Percentiles rank a stretch among this genome's conserved stretches.
These are phyloP conservation scores for Hartigia nigra DNA, from an alignment of 2,888 invertebrate species.

Conservation along the genomic window DNA sequence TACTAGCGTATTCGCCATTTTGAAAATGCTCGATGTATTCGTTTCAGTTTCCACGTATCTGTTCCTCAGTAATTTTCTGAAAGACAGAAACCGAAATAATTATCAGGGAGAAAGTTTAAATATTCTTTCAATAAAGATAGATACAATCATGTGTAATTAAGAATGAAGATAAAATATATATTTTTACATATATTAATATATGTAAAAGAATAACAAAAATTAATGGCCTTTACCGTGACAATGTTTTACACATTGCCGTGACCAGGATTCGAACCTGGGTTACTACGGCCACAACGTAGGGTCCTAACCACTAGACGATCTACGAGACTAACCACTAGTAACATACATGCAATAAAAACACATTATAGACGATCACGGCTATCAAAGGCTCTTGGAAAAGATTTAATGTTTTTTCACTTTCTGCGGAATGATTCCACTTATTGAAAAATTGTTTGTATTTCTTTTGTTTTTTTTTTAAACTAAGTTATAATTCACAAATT, in stretches of 20 bases:
- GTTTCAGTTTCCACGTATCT: not conserved
- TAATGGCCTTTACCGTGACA: constrained; percentile 21
- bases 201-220: constrained; percentile 10
- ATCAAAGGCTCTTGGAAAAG: constrained; percentile 5
- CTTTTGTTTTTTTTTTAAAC: not conserved
- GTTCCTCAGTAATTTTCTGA: not conserved
- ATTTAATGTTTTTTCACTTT: not conserved
- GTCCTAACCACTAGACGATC: constrained; percentile 82
- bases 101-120: not conserved
- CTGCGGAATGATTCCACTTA: not conserved
- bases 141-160: not conserved
- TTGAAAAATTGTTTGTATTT: not conserved
- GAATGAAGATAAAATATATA: not conserved
- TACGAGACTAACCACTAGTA: too few species aligned
- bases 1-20: not conserved
- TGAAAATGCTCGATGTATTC: not conserved
- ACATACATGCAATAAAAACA: too few species aligned
- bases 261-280: constrained; percentile 83
- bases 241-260: constrained; percentile 68
- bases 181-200: not conserved
- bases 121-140: not conserved
- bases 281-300: constrained; percentile 83
- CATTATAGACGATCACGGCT: constrained; percentile 81
- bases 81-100: not conserved
- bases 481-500: not conserved